Evolutionary conservation across 2,113 vertebrate genomes (phyloP), one percentile per base, ranked within the genome.

Genomic region (Zosterops japonicus): DNA sequence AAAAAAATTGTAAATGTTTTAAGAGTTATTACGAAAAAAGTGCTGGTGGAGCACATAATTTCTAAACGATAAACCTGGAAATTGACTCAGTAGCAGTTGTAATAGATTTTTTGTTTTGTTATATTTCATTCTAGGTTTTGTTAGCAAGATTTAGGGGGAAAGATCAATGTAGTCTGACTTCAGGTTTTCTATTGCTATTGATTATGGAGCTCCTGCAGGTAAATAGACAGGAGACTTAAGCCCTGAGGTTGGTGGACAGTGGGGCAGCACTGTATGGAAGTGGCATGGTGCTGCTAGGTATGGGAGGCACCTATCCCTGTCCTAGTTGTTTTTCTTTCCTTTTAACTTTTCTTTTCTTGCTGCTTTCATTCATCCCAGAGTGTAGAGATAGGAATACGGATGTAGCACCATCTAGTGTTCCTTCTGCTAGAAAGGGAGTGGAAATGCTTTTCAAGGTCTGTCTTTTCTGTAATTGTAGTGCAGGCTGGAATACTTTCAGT

Each of bases 361-460:
- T 44, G 3, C 12, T 33, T 1, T 24, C 8, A 1, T 60, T 74
- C 9, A 15, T 29, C 12, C 3, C 4, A 36, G 18, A 36, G 6
- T 1, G 0, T 41, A 12, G 41, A 55, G 22, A 5, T 15, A 79
- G 69, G 39, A 16, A 23, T 42, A 56, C 0, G 21, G 36, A 20
- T 76, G 41, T 83, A 94, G 95, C 94, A 92, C 96, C 96, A 97
- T 79, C 96, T 97, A 97, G 95, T 41, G 97, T 91, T 49, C 28
- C 21, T 83, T 68, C 17, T 21, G 33, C 20, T 42, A 22, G 56
- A 8, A 49, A 49, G 13, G 15, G 29, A 36, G 14, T 46, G 7
- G 3, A 52, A 68, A 24, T 50, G 35, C 61, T 49, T 81, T 47
- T 53, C 3, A 52, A 67, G 47, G 13, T 41, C 39, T 64, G 11